A percentile compares a stretch with the other conserved stretches of the same genome.
Evolutionary conservation across 2,113 vertebrate species (phyloP).

Genomic region (Struthio camelus): DNA sequence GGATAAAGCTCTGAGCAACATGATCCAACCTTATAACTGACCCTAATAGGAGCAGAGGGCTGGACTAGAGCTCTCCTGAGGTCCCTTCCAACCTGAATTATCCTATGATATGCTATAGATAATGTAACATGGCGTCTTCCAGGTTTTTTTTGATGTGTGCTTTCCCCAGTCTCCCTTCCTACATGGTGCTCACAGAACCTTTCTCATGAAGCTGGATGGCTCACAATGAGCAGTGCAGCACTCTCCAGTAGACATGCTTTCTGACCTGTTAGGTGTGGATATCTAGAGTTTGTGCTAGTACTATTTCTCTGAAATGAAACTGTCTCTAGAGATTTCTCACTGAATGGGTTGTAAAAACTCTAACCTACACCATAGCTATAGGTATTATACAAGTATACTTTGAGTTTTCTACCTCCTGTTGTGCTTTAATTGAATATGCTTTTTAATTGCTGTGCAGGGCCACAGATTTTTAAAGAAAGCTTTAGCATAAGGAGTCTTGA

Average conservation of each 20-base stretch:
- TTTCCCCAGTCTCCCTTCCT: neutral
- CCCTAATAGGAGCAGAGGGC: neutral
- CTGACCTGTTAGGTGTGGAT: neutral
- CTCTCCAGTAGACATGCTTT: neutral
- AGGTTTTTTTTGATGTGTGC: neutral
- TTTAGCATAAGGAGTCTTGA: neutral
- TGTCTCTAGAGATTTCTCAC: neutral
- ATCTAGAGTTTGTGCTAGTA: neutral
- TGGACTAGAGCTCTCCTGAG: neutral
- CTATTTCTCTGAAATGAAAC: neutral
- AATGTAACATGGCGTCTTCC: neutral
- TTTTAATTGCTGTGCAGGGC: neutral
- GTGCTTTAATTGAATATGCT: neutral
- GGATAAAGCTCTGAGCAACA: neutral
- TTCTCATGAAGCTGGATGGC: fast-evolving
- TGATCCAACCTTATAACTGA: neutral
- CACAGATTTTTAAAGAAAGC: neutral
- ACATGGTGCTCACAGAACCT: neutral
- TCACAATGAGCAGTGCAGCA: neutral
- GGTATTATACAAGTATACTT: neutral
- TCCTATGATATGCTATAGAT: neutral
- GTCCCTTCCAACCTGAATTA: neutral
- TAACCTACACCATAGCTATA: neutral
- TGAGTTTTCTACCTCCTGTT: neutral
- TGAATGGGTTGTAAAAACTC: neutral